phyloP scores from a whole-genome alignment of 2,888 invertebrate species.

The Stenotaenia linearis region DNA sequence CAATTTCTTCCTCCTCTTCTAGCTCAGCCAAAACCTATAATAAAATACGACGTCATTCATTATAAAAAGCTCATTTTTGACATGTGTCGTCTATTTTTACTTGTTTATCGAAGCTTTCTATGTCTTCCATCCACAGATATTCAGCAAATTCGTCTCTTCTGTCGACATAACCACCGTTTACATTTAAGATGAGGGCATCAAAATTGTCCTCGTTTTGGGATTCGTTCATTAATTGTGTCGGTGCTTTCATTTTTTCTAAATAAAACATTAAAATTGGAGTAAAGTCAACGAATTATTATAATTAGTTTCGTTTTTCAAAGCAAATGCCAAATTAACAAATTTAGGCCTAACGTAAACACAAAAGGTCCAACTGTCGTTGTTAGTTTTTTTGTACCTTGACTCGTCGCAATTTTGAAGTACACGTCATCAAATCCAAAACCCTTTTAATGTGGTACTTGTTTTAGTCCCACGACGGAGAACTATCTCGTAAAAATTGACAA shows the following conservation, averaged over 20 bases:
- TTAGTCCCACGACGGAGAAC: neutral
- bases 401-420: conserved; percentile 16
- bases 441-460: neutral
- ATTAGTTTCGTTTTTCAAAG: neutral
- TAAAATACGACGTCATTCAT: no score
- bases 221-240: conserved; percentile 29
- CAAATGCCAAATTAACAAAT: neutral
- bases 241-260: conserved; percentile 32
- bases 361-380: neutral
- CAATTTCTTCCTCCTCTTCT: conserved; percentile 36
- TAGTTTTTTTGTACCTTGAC: neutral
- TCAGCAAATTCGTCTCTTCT: conserved; percentile 66
- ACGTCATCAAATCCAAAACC: conserved; percentile 12
- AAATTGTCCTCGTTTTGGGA: neutral
- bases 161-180: neutral
- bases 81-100: conserved; percentile 52
- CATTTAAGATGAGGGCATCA: conserved; percentile 17
- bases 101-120: conserved; percentile 87
- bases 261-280: neutral
- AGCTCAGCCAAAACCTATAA: conserved; percentile 36
- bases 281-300: neutral
- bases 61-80: no score
- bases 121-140: conserved; percentile 92
- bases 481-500: neutral
- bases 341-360: conserved; percentile 24